phyloP scores from a whole-genome alignment of 2,888 invertebrate species.

The Salpingus planirostris region DNA sequence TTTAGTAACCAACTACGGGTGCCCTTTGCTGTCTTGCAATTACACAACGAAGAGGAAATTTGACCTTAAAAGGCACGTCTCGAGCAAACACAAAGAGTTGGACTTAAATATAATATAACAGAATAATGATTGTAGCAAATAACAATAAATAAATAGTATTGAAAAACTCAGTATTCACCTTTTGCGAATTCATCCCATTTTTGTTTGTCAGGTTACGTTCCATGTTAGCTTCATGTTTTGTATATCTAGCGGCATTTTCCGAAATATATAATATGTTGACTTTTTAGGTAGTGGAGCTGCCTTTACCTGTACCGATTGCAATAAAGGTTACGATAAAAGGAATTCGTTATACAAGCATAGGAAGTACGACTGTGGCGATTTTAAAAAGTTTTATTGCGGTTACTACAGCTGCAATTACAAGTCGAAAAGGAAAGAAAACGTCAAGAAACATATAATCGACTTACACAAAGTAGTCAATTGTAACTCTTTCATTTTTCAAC shows the following conservation, averaged over 20 bases:
- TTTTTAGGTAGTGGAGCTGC: background rate
- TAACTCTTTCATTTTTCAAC: no score
- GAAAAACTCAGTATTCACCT: background rate
- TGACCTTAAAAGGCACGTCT: slow-evolving; percentile 5
- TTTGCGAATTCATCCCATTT: background rate
- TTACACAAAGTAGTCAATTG: slow-evolving; percentile 1
- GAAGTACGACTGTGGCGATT: slow-evolving; percentile 17
- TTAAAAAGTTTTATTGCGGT: slow-evolving; percentile 12
- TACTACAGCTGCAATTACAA: slow-evolving; percentile 6
- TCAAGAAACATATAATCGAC: slow-evolving; percentile 5
- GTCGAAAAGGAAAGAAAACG: slow-evolving; percentile 6
- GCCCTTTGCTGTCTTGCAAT: slow-evolving; percentile 1
- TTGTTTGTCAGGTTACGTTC: background rate
- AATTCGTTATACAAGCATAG: slow-evolving; percentile 15
- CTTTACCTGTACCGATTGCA: slow-evolving; percentile 13
- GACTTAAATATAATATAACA: no score
- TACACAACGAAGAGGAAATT: slow-evolving; percentile 6
- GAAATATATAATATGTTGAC: no score
- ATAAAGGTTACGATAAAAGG: slow-evolving; percentile 14
- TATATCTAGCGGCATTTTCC: no score
- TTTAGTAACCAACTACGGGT: slow-evolving; percentile 1
- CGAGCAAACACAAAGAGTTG: slow-evolving; percentile 3
- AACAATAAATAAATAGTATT: background rate
- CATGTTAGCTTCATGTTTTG: no score
- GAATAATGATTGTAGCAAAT: no score